Conservation (phyloP, 2,888 invertebrate species). For the Eilema sororculum region DNA sequence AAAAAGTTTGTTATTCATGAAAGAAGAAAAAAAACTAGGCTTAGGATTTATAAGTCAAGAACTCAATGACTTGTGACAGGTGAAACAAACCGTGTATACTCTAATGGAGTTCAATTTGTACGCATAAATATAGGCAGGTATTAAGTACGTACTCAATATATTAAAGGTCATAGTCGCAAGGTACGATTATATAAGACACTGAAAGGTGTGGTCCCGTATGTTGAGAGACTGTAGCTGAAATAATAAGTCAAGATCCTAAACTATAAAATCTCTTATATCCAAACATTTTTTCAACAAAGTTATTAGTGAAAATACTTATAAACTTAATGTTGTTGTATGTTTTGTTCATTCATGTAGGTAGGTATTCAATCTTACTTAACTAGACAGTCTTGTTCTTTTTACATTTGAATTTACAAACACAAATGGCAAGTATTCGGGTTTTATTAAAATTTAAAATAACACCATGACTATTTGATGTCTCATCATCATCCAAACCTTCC, state of each 20-base stretch:
- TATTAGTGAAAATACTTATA: no score
- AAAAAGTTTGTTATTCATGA: no score
- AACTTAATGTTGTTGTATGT: neutral
- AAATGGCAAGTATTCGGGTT: no score
- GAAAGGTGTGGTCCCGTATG: neutral
- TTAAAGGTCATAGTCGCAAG: neutral
- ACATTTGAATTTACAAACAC: neutral
- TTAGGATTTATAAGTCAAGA: no score
- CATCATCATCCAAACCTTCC: no score
- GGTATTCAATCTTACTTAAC: neutral
- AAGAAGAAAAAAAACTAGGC: no score
- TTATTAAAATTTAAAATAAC: neutral
- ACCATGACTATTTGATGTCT: neutral
- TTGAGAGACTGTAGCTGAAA: neutral
- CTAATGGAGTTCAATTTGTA: no score
- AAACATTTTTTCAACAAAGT: no score
- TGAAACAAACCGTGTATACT: no score
- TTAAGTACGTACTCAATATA: no score
- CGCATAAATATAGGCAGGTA: no score
- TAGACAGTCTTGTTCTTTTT: neutral
- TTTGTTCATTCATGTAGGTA: neutral
- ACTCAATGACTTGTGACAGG: no score
- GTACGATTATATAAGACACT: neutral
- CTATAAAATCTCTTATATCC: neutral
- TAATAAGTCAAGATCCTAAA: neutral